Conservation (phyloP, 2,113 vertebrate genomes). For the Gambusia holbrooki region DNA sequence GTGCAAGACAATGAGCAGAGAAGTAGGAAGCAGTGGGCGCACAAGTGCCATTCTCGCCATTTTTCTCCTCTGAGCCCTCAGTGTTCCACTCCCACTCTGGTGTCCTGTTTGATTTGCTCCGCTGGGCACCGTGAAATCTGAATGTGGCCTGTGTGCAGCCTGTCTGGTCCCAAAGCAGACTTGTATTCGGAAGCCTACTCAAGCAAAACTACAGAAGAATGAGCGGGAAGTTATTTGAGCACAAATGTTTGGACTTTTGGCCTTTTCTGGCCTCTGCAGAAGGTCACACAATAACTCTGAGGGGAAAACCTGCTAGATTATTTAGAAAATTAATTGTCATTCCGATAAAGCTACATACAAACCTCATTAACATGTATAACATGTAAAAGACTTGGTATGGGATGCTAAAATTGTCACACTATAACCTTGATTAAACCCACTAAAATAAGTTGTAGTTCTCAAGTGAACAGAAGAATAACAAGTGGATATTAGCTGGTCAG, state of each 20-base stretch:
- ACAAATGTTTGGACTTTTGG: not conserved
- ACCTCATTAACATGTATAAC: not conserved
- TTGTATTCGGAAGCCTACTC: not conserved
- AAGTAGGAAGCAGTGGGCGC: slow-evolving; percentile 74
- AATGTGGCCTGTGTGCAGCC: slow-evolving; percentile 10
- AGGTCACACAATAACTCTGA: not conserved
- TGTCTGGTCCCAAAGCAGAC: slow-evolving; percentile 12
- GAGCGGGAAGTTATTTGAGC: not conserved
- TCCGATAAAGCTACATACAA: not conserved
- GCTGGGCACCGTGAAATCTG: slow-evolving; percentile 30
- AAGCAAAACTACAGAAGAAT: not conserved
- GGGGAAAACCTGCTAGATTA: not conserved
- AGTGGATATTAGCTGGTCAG: too few relatives aligned
- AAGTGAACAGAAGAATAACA: too few relatives aligned
- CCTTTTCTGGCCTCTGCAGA: not conserved
- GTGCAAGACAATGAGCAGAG: slow-evolving; percentile 35
- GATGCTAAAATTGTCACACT: too few relatives aligned
- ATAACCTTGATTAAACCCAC: too few relatives aligned
- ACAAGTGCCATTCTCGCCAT: slow-evolving; percentile 79
- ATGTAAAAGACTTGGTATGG: too few relatives aligned
- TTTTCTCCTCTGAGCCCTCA: slow-evolving; percentile 73
- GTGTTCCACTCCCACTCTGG: slow-evolving; percentile 77
- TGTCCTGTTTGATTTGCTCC: slow-evolving; percentile 27
- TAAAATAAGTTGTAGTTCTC: too few relatives aligned
- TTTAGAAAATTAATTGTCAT: not conserved